A percentile compares a stretch with the other conserved stretches of the same genome.
These are phyloP conservation scores for Aurelia sp. DNA, from an alignment of 30 jellyfish, hydroid and myxozoan species.

Conservation along the genomic window DNA sequence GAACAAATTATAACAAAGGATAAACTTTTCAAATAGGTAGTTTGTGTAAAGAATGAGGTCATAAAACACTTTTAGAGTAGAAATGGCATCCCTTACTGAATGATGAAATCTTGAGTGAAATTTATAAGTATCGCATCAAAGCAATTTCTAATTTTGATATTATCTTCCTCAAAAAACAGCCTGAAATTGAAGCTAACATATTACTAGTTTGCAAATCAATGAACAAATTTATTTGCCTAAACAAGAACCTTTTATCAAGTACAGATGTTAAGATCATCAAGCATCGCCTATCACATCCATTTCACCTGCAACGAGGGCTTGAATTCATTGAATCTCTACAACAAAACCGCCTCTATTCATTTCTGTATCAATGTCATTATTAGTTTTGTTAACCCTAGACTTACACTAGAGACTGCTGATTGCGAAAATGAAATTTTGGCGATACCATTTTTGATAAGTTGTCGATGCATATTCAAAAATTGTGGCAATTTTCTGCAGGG, in stretches of 20 bases:
- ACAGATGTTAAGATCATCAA: constrained; percentile 59
- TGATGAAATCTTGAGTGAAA: no score
- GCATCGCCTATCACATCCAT: background rate
- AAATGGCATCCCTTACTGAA: no score
- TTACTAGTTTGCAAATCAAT: background rate
- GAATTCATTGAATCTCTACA: constrained; percentile 21
- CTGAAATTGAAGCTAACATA: no score
- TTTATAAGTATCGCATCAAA: no score
- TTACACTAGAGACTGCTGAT: constrained; percentile 23
- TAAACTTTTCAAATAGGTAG: no score
- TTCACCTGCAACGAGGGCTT: constrained; percentile 19
- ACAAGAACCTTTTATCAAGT: constrained; percentile 12
- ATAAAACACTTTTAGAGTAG: no score
- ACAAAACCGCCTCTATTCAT: constrained; percentile 37
- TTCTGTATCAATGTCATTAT: constrained; percentile 29
- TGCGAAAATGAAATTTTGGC: constrained; percentile 7
- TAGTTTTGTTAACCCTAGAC: constrained; percentile 1
- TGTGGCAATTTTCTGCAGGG: constrained; percentile 31
- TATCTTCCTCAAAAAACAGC: no score
- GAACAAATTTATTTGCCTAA: background rate
- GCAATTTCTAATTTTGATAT: no score
- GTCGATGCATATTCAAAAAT: constrained; percentile 14
- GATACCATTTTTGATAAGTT: no score
- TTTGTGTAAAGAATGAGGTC: no score
- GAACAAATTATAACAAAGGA: no score